A percentile compares a stretch with the other conserved stretches of the same genome.
These are phyloP conservation scores for Tiliacea citrago DNA, from an alignment of 2,888 invertebrate genomes.

Conservation along the genomic window DNA sequence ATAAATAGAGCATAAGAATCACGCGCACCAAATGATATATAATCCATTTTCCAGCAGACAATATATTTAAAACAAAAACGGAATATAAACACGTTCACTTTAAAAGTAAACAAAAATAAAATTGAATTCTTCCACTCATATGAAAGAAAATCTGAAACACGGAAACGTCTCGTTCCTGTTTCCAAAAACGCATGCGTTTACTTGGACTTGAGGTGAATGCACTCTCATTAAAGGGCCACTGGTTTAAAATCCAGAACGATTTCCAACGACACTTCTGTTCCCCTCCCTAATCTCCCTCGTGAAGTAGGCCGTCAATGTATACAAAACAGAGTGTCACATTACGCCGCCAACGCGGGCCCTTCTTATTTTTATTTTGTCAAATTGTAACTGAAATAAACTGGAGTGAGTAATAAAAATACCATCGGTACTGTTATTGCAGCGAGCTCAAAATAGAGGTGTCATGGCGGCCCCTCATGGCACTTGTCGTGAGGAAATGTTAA, in stretches of 20 bases:
- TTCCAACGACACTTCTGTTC: slow-evolving; percentile 71
- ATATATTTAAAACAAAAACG: slow-evolving; percentile 41
- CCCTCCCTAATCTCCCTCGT: neutral
- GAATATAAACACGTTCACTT: slow-evolving; percentile 50
- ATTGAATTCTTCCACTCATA: slow-evolving; percentile 66
- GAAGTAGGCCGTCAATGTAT: slow-evolving; percentile 69
- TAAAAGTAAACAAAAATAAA: slow-evolving; percentile 65
- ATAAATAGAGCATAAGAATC: slow-evolving; percentile 55
- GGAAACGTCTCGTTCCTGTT: slow-evolving; percentile 83
- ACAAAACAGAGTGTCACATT: slow-evolving; percentile 77
- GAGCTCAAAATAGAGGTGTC: slow-evolving; percentile 82
- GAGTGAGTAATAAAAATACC: slow-evolving; percentile 90
- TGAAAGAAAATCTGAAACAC: slow-evolving; percentile 78
- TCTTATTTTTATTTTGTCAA: slow-evolving; percentile 90
- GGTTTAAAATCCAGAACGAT: slow-evolving; percentile 75
- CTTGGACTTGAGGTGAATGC: slow-evolving; percentile 83
- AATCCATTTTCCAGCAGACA: slow-evolving; percentile 38
- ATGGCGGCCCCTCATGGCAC: slow-evolving; percentile 74
- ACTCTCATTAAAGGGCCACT: slow-evolving; percentile 88
- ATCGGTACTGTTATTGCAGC: slow-evolving; percentile 88
- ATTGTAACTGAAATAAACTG: slow-evolving; percentile 90
- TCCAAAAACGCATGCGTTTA: slow-evolving; percentile 85
- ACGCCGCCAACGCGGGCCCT: slow-evolving; percentile 77
- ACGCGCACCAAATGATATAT: slow-evolving; percentile 22
- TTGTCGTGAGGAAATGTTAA: slow-evolving; percentile 70